phyloP scores from a whole-genome alignment of 2,113 vertebrate genomes.

The Melierax canorus region DNA sequence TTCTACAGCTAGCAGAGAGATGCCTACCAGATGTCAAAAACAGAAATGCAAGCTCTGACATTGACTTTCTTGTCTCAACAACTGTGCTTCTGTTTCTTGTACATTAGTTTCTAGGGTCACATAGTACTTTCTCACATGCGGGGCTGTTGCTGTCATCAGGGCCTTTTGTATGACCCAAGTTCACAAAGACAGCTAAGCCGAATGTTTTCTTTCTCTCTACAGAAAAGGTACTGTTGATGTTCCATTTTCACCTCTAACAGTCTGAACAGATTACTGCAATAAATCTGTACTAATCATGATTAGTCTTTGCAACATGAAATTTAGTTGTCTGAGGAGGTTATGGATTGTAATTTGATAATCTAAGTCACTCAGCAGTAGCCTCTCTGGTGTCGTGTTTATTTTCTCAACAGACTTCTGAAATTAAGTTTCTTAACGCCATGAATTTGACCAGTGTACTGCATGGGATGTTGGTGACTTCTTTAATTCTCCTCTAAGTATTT shows the following conservation, averaged over 20 bases:
- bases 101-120: not conserved
- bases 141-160: not conserved
- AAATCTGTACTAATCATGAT: not conserved
- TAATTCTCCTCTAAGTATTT: not conserved
- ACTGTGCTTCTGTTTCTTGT: not conserved
- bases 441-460: not conserved
- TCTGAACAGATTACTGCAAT: not conserved
- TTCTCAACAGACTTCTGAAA: not conserved
- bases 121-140: not conserved
- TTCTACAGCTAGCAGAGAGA: not conserved
- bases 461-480: not conserved
- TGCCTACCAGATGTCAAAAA: not conserved
- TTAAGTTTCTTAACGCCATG: not conserved
- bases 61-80: not conserved
- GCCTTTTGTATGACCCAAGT: not conserved
- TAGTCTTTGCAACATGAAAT: not conserved
- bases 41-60: not conserved
- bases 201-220: not conserved
- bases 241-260: not conserved
- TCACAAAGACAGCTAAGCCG: not conserved
- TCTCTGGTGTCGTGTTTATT: not conserved
- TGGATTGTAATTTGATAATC: not conserved
- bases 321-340: not conserved
- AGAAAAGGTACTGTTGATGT: not conserved
- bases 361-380: not conserved